These are phyloP conservation scores for Ceryle rudis DNA, from an alignment of 2,797 vertebrate genomes.

Conservation along the genomic window DNA sequence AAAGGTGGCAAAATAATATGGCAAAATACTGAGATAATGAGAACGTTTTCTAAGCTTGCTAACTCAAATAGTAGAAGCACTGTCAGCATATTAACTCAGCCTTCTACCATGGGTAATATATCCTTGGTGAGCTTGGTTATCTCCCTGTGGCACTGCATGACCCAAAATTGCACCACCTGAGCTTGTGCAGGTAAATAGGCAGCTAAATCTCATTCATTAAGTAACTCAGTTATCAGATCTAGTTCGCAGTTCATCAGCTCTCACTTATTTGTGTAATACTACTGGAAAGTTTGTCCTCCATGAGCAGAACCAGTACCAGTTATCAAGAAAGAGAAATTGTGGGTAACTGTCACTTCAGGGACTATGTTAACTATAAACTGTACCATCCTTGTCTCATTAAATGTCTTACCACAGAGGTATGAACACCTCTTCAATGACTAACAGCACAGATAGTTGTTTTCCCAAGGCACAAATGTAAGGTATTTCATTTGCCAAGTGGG, in stretches of 20 bases:
- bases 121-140: not conserved
- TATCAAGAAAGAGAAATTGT: slow-evolving; percentile 22
- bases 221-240: not conserved
- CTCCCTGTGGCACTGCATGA: not conserved
- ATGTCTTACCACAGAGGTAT: not conserved
- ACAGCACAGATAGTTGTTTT: not conserved
- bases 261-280: not conserved
- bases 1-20: not conserved
- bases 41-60: not conserved
- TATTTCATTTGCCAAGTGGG: not conserved
- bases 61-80: not conserved
- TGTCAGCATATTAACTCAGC: not conserved
- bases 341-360: not conserved
- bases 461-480: not conserved
- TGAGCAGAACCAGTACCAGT: not conserved
- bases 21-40: not conserved
- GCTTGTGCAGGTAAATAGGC: not conserved
- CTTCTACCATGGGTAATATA: not conserved
- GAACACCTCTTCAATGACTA: not conserved
- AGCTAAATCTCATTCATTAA: not conserved
- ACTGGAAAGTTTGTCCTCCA: not conserved
- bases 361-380: not conserved
- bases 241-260: not conserved
- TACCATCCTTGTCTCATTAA: not conserved
- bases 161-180: not conserved